phyloP scores from a whole-genome alignment of 2,888 invertebrate species.

The Acheta domesticus region DNA sequence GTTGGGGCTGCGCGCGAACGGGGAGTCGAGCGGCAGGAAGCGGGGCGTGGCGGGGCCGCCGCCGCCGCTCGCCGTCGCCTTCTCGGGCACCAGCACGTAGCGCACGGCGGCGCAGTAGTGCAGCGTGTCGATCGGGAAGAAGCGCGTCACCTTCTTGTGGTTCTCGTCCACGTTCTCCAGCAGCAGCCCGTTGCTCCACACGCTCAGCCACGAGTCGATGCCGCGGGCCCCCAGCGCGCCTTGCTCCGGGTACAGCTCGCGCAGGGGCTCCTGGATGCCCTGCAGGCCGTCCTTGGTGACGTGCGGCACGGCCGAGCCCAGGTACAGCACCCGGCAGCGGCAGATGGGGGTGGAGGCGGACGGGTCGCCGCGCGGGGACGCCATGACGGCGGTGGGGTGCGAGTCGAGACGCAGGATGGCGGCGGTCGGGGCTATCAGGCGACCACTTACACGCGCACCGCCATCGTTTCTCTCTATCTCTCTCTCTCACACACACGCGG shows the following conservation, averaged over 20 bases:
- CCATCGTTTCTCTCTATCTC: too few species aligned
- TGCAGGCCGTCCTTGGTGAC: constrained; percentile 97
- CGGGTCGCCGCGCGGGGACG: constrained; percentile 50
- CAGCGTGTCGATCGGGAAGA: constrained; percentile 91
- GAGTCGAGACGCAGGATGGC: too few species aligned
- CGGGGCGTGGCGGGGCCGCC: constrained; percentile 67
- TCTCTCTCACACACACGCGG: too few species aligned
- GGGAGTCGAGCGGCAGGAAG: constrained; percentile 93
- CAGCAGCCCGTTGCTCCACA: constrained; percentile 93
- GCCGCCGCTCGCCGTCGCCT: constrained; percentile 43
- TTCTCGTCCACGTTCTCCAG: constrained; percentile 96
- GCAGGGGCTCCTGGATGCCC: constrained; percentile 94
- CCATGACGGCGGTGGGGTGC: constrained; percentile 32
- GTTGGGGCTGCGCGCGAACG: constrained; percentile 88
- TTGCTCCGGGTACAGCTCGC: constrained; percentile 93
- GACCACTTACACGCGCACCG: too few species aligned
- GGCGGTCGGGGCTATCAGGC: too few species aligned
- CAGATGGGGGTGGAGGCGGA: constrained; percentile 85
- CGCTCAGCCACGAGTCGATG: constrained; percentile 93
- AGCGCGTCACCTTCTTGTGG: constrained; percentile 87
- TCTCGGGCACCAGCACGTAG: constrained; percentile 68
- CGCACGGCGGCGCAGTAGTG: constrained; percentile 96
- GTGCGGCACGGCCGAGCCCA: constrained; percentile 94
- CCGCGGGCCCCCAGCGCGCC: constrained; percentile 84
- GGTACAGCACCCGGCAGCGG: constrained; percentile 91